Evolutionary conservation across 2,797 vertebrate genomes (phyloP).

Genomic region (Tympanoctomys barrerae): DNA sequence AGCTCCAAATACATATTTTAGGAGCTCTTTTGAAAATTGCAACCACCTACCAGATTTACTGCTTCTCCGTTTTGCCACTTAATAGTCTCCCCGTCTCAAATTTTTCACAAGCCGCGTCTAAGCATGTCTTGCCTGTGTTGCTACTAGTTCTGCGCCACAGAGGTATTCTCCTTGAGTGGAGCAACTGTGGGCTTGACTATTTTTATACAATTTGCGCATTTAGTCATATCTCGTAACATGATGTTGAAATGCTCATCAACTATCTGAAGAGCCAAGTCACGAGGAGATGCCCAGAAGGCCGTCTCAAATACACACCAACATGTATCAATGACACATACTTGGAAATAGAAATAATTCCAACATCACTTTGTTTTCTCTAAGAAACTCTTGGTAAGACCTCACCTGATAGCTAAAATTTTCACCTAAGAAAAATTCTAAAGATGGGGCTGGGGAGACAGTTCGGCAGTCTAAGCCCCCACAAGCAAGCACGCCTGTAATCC

Average conservation of each 20-base stretch:
- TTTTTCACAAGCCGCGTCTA: background rate
- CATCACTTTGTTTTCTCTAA: constrained; percentile 12
- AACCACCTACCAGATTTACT: background rate
- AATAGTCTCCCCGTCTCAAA: background rate
- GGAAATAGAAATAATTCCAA: constrained; percentile 57
- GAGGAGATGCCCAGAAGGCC: background rate
- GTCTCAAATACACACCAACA: background rate
- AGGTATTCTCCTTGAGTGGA: background rate
- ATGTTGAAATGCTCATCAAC: constrained; percentile 10
- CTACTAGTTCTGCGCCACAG: background rate
- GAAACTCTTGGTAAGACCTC: constrained; percentile 22
- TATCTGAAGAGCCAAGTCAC: background rate
- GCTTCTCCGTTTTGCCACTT: constrained; percentile 41
- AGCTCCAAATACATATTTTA: constrained; percentile 8
- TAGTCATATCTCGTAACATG: constrained; percentile 20
- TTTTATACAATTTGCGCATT: constrained; percentile 23
- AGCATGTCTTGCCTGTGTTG: background rate
- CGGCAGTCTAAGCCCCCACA: too few species aligned
- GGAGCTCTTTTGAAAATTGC: background rate
- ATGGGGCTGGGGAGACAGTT: too few species aligned
- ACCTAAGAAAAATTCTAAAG: background rate
- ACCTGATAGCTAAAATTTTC: constrained; percentile 38
- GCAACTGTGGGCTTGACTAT: background rate
- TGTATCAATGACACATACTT: background rate
- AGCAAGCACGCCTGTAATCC: too few species aligned